Conservation (phyloP, 2,888 invertebrate genomes). For the Tethea ocularis region DNA sequence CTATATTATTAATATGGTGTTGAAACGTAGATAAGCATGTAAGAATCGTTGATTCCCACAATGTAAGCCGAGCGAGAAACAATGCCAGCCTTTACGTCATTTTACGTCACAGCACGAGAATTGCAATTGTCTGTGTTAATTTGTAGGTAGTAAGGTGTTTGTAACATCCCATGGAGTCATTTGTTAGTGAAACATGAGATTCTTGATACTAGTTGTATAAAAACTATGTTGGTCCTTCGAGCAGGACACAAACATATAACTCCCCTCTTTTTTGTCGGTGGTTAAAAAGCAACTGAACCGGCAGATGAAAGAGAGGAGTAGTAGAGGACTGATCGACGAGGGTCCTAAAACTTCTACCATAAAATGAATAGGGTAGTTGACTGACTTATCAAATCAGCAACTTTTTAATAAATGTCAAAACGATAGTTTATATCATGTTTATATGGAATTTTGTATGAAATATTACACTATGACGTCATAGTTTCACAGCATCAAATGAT, state of each 20-base stretch:
- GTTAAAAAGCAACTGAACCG: background rate
- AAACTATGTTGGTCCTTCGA: background rate
- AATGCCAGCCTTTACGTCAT: background rate
- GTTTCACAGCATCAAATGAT: too few species aligned
- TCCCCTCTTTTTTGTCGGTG: too few species aligned
- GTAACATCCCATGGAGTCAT: background rate
- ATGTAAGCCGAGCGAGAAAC: background rate
- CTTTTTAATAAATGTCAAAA: too few species aligned
- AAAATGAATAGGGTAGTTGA: too few species aligned
- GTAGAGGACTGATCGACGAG: too few species aligned
- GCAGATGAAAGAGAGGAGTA: too few species aligned
- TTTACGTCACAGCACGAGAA: background rate
- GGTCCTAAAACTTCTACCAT: too few species aligned
- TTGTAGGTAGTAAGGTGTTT: background rate
- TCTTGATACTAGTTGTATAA: background rate
- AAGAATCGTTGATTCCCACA: constrained; percentile 9
- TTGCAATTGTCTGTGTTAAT: background rate
- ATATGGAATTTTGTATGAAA: too few species aligned
- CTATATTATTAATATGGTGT: constrained; percentile 4
- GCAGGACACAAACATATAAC: too few species aligned
- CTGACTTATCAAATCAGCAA: too few species aligned
- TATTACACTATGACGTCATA: too few species aligned
- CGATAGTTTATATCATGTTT: too few species aligned
- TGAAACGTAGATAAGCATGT: constrained; percentile 5
- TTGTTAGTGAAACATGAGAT: background rate